Evolutionary conservation across 2,888 invertebrate genomes (phyloP).

Genomic region (Halictus quadricinctus): DNA sequence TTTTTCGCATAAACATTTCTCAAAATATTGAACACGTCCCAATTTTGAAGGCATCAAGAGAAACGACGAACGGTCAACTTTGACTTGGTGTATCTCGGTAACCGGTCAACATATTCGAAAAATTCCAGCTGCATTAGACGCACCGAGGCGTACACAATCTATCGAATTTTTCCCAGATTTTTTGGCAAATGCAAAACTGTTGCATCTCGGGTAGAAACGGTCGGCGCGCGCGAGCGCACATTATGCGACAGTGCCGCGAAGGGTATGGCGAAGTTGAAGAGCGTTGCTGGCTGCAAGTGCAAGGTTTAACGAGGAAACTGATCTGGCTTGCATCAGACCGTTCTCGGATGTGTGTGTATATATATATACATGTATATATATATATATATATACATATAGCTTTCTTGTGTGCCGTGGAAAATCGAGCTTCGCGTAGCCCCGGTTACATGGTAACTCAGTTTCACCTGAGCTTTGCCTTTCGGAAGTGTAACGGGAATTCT

Average conservation of each 20-base stretch:
- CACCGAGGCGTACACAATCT: background rate
- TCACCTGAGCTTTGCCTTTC: slow-evolving; percentile 3
- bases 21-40: background rate
- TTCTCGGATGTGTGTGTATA: background rate
- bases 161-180: background rate
- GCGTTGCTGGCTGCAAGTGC: slow-evolving; percentile 15
- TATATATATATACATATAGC: background rate
- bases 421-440: slow-evolving; percentile 30
- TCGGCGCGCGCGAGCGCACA: background rate
- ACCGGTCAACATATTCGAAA: background rate
- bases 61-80: background rate
- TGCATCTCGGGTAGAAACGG: background rate
- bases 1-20: too few relatives aligned
- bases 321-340: slow-evolving; percentile 39
- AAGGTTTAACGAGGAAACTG: slow-evolving; percentile 59
- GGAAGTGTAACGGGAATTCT: slow-evolving; percentile 23
- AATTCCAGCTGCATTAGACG: background rate
- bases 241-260: slow-evolving; percentile 25
- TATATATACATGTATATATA: too few relatives aligned
- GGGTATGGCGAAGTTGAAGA: slow-evolving; percentile 44
- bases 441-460: slow-evolving; percentile 38
- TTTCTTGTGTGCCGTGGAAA: slow-evolving; percentile 42
- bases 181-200: background rate
- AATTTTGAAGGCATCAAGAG: background rate
- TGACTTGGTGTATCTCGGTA: background rate